Evolutionary conservation across 1,140 invertebrate species (phyloP), one percentile per base, ranked within the genome.

Genomic region (Aricia agestis): DNA sequence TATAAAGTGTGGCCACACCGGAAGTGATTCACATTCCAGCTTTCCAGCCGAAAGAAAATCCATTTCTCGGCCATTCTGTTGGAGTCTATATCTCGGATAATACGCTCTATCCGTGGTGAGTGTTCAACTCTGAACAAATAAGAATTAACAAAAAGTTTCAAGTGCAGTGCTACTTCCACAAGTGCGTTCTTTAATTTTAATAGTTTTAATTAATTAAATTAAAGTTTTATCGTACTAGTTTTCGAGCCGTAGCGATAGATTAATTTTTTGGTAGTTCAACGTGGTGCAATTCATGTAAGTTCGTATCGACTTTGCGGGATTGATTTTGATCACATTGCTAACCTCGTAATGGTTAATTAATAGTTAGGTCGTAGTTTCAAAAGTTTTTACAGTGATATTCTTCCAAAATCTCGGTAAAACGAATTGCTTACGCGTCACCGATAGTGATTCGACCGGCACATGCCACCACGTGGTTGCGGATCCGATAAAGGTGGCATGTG

Each of bases 41-140:
- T 78, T 83, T 84, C 86, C 81, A 89, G 79, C 73, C 81, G 76
- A 81, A 84, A 81, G 80, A 87, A 89, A 84, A 83, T 82, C 82
- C 81, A 87, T 91, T 90, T 90, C 91, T 92, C 91, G 89, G 85
- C 81, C 91, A 92, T 92, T 92, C 89, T 91, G 87, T 92, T 88
- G 87, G 89, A 90, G 89, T 89, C 87, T 91, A 87, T 52, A 52
- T 90, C 85, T 90, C 89, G 89, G 91, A 87, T 90, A 85, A 78
- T 84, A 89, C 87, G 87, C 85, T 87, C 80, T 78, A 84, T 90
- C 87, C 89, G 89, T 89, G 87, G 87, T 91, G 89, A 90, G 89
- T 90, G 89, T 91, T 83, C 75, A 59, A 69, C 36, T 61, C 41
- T 63, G 78, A 84, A 86, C 76, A 84, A 81, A 25, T 25, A 25